A percentile compares a stretch with the other conserved stretches of the same genome.
Evolutionary conservation across 2,797 vertebrate species (phyloP).

Genomic region (Dipus sagitta): DNA sequence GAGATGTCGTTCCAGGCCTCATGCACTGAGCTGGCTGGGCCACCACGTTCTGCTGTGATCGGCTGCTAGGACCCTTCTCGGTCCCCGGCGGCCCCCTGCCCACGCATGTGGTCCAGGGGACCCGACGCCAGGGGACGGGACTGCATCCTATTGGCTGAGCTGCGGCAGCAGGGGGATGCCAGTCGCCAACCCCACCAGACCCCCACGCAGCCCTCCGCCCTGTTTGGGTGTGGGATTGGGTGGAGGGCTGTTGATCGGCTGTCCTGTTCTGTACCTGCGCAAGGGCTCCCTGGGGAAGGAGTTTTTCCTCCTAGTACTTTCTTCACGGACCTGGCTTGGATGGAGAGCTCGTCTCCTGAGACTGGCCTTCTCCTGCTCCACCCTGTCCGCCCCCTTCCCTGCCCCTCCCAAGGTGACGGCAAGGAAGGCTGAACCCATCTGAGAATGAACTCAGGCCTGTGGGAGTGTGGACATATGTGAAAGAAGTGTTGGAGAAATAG

Average conservation of each 20-base stretch:
- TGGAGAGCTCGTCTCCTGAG: too few species aligned
- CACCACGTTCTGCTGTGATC: neutral
- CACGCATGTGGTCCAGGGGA: neutral
- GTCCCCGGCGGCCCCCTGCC: neutral
- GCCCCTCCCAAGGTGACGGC: rapidly evolving
- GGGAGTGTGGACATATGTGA: neutral
- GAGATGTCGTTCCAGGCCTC: too few species aligned
- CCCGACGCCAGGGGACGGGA: neutral
- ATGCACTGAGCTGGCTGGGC: neutral
- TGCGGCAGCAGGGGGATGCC: neutral
- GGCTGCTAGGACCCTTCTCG: neutral
- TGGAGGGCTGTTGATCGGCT: neutral
- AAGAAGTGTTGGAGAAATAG: neutral
- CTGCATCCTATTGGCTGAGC: neutral
- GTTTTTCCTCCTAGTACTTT: neutral
- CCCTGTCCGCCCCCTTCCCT: neutral
- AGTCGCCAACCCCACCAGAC: too few species aligned
- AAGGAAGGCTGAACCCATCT: neutral
- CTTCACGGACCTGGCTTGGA: neutral
- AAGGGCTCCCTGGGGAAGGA: neutral
- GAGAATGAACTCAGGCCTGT: neutral
- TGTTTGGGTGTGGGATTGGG: neutral
- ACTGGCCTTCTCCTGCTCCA: too few species aligned
- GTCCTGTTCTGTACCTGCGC: neutral
- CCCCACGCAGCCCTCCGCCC: too few species aligned